Conservation (phyloP, 2,113 vertebrate genomes). For the Zapornia atra region DNA sequence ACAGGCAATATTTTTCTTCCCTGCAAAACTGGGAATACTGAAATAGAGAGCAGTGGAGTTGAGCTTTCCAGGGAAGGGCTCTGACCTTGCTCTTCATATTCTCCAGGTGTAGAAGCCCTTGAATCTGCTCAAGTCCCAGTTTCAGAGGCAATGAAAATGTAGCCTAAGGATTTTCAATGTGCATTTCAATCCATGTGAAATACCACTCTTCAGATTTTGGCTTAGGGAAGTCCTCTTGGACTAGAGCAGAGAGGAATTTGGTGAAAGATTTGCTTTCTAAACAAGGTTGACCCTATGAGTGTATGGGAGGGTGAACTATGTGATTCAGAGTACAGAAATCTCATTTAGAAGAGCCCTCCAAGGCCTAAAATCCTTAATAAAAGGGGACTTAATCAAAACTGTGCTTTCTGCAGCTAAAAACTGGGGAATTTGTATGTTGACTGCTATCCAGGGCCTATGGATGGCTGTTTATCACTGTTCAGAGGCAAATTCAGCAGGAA, state of each 20-base stretch:
- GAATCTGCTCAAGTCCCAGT: neutral
- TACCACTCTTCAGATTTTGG: rapidly evolving
- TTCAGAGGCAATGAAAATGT: neutral
- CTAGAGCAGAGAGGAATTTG: neutral
- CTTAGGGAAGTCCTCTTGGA: neutral
- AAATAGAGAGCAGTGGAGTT: neutral
- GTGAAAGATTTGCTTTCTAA: neutral
- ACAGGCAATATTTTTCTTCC: neutral
- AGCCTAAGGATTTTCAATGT: neutral
- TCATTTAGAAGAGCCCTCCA: neutral
- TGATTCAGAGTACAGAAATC: neutral
- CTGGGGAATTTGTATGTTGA: neutral
- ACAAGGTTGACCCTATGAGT: neutral
- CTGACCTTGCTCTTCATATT: neutral
- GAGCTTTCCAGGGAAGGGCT: neutral
- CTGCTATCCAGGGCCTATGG: neutral
- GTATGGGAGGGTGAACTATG: neutral
- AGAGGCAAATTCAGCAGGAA: neutral
- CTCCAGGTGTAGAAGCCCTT: neutral
- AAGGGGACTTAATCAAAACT: neutral
- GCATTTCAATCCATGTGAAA: neutral
- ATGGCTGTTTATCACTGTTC: neutral
- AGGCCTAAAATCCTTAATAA: neutral
- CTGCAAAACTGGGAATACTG: neutral
- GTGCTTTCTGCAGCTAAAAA: neutral